These are phyloP conservation scores for Cephus nigrinus DNA, from an alignment of 2,888 invertebrate genomes.

Conservation along the genomic window DNA sequence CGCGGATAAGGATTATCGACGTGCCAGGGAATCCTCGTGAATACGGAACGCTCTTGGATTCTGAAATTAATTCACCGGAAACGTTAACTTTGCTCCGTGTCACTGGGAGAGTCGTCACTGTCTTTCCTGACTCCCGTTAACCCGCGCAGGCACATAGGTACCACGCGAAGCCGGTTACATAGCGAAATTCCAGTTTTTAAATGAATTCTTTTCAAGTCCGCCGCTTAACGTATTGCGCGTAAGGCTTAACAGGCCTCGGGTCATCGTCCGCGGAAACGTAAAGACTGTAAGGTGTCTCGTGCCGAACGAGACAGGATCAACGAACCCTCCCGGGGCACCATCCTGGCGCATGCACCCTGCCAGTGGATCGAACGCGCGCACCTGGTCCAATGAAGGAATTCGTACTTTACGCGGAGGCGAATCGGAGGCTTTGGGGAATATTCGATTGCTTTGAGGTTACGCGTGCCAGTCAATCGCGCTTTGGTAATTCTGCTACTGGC, in stretches of 20 bases:
- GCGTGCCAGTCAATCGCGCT: background rate
- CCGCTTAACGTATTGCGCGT: background rate
- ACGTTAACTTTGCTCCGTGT: background rate
- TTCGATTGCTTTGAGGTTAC: background rate
- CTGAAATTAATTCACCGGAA: background rate
- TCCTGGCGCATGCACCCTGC: background rate
- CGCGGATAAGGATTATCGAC: too few relatives aligned
- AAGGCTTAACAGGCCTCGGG: conserved; percentile 27
- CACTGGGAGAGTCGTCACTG: background rate
- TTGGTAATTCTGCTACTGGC: background rate
- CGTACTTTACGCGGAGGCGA: background rate
- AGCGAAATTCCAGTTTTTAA: conserved; percentile 31
- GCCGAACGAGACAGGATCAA: conserved; percentile 24
- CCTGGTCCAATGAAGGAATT: background rate
- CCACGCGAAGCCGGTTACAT: conserved; percentile 2
- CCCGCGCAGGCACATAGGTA: background rate
- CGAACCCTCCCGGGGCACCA: conserved; percentile 23
- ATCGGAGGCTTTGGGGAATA: background rate
- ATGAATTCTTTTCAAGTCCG: conserved; percentile 20
- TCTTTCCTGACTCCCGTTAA: background rate
- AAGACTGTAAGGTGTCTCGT: conserved; percentile 22
- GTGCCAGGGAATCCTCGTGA: background rate
- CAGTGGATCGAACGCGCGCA: background rate
- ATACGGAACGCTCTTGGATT: too few relatives aligned
- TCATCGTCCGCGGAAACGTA: conserved; percentile 51